Percentiles rank a stretch among this genome's conserved stretches.
Conservation (phyloP, 2,113 vertebrate genomes). For the Empidonax alnorum region DNA sequence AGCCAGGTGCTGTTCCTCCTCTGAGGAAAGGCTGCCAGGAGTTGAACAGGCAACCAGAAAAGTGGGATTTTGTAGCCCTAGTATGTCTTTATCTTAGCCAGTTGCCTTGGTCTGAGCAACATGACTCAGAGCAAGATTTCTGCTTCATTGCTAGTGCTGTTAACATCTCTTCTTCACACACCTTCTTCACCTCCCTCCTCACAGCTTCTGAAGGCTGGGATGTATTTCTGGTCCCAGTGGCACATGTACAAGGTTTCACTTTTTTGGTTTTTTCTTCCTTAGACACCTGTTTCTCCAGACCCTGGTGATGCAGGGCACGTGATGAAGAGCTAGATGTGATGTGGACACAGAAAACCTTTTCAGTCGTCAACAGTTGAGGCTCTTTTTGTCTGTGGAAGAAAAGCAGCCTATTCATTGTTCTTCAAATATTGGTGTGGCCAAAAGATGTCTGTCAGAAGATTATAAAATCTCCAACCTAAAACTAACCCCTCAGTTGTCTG, state of each 20-base stretch:
- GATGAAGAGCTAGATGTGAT: not conserved
- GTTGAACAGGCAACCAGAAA: not conserved
- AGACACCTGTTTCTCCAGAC: not conserved
- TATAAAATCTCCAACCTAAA: not conserved
- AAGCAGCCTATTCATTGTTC: not conserved
- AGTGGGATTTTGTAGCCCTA: not conserved
- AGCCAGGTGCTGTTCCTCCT: not conserved
- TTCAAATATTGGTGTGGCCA: not conserved
- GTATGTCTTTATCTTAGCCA: not conserved
- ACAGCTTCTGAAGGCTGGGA: not conserved
- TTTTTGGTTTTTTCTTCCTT: not conserved
- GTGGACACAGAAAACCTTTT: not conserved
- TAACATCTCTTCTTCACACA: not conserved
- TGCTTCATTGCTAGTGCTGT: not conserved
- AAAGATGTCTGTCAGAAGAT: not conserved
- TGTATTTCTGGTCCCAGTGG: not conserved
- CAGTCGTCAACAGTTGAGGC: not conserved
- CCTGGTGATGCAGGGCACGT: not conserved
- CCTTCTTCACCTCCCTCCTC: not conserved
- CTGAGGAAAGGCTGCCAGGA: not conserved
- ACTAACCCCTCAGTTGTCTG: not conserved
- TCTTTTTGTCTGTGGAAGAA: not conserved
- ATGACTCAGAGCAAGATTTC: not conserved
- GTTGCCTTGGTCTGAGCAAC: not conserved
- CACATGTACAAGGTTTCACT: not conserved